phyloP scores from a whole-genome alignment of 2,113 vertebrate genomes.

The Xiphophorus couchianus region DNA sequence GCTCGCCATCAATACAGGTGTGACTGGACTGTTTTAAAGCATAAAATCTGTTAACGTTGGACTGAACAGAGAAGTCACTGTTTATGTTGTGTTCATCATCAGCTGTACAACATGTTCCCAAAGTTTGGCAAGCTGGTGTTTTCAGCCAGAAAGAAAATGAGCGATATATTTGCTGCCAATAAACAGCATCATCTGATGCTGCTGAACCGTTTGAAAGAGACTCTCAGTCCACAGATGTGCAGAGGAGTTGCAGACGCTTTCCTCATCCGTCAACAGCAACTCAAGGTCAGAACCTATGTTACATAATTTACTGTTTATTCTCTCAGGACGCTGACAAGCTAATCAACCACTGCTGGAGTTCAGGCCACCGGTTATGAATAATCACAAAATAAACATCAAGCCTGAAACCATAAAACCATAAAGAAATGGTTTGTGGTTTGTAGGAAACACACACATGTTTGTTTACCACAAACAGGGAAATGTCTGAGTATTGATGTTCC shows the following conservation, averaged over 20 bases:
- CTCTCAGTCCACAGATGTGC: slow-evolving; percentile 51
- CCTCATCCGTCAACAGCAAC: slow-evolving; percentile 16
- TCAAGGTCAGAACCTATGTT: slow-evolving; percentile 34
- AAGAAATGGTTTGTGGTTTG: too few species aligned
- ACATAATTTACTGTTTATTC: too few species aligned
- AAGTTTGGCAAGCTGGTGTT: neutral
- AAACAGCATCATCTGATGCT: slow-evolving; percentile 1
- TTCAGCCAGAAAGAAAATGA: neutral
- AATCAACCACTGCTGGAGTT: too few species aligned
- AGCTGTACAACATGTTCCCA: slow-evolving; percentile 57
- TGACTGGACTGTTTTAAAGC: too few species aligned
- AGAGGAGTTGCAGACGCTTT: slow-evolving; percentile 56
- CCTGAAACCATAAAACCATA: too few species aligned
- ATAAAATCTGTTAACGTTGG: neutral
- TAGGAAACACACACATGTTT: too few species aligned
- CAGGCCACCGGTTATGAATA: too few species aligned
- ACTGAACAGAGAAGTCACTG: neutral
- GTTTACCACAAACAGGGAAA: too few species aligned
- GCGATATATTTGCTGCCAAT: fast-evolving
- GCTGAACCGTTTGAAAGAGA: slow-evolving; percentile 37
- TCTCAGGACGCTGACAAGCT: too few species aligned
- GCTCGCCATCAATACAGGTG: slow-evolving; percentile 24
- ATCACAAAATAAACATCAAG: too few species aligned
- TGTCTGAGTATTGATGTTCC: too few species aligned
- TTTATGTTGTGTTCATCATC: neutral